Evolutionary conservation across 1,140 invertebrate species (phyloP).

Genomic region (Drosophila grimshawi): DNA sequence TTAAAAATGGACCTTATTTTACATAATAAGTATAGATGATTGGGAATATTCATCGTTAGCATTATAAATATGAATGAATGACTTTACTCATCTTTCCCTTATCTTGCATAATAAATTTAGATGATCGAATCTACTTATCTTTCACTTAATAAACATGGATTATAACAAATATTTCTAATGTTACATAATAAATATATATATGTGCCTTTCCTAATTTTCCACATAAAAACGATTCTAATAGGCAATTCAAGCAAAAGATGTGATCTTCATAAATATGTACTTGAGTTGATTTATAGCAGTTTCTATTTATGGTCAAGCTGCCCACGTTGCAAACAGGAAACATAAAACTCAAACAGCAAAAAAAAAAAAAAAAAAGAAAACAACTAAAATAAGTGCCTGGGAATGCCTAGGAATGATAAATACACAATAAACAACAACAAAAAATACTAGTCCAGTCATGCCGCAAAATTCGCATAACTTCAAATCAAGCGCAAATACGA

Average conservation of each 20-base stretch:
- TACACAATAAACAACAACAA: background rate
- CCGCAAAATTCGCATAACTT: slow-evolving; percentile 60
- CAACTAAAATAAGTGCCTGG: slow-evolving; percentile 12
- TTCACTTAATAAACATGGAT: no score
- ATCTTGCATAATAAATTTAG: no score
- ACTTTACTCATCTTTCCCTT: no score
- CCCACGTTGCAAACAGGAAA: slow-evolving; percentile 24
- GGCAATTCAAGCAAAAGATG: background rate
- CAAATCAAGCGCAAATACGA: slow-evolving; percentile 58
- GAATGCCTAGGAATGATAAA: slow-evolving; percentile 28
- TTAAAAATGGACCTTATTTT: no score
- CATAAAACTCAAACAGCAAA: slow-evolving; percentile 11
- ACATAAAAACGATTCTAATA: background rate
- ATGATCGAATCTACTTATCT: no score
- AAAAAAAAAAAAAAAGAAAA: slow-evolving; percentile 15
- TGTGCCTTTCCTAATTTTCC: background rate
- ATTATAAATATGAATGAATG: no score
- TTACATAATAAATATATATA: no score
- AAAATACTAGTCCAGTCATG: slow-evolving; percentile 9
- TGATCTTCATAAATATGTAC: background rate
- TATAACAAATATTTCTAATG: no score
- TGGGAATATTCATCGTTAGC: no score
- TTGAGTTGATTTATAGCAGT: background rate
- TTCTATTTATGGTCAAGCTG: background rate
- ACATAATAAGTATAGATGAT: no score